phyloP scores from a whole-genome alignment of 2,797 vertebrate genomes.

The Sebastes flavidus region DNA sequence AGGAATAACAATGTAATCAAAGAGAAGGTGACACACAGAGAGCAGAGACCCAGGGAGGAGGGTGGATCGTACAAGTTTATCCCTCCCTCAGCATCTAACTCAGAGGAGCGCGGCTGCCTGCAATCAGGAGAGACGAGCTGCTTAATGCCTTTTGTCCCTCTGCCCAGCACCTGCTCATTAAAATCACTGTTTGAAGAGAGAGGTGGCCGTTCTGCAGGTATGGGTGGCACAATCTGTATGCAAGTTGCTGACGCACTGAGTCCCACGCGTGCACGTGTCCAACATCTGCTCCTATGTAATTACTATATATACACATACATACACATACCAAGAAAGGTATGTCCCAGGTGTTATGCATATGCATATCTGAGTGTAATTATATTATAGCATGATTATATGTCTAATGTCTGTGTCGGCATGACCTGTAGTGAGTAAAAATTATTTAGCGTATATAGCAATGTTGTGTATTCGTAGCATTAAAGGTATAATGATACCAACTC shows the following conservation, averaged over 20 bases:
- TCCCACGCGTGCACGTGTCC: neutral
- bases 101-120: conserved; percentile 27
- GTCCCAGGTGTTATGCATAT: conserved; percentile 11
- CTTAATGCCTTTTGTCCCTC: conserved; percentile 43
- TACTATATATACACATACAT: neutral
- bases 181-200: conserved; percentile 41
- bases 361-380: neutral
- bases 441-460: neutral
- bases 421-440: neutral
- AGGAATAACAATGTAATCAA: conserved; percentile 16
- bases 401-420: neutral
- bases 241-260: conserved; percentile 25
- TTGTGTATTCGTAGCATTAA: neutral
- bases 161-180: conserved; percentile 66
- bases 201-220: conserved; percentile 22
- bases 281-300: conserved; percentile 43
- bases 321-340: neutral
- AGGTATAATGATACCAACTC: no score
- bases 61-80: neutral
- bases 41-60: neutral
- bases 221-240: conserved; percentile 14
- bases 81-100: conserved; percentile 25
- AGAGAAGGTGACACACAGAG: conserved; percentile 8
- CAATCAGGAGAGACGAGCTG: conserved; percentile 53
- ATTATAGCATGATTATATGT: neutral